Conservation (phyloP, 2,888 invertebrate genomes). For the Ctena decussata region DNA sequence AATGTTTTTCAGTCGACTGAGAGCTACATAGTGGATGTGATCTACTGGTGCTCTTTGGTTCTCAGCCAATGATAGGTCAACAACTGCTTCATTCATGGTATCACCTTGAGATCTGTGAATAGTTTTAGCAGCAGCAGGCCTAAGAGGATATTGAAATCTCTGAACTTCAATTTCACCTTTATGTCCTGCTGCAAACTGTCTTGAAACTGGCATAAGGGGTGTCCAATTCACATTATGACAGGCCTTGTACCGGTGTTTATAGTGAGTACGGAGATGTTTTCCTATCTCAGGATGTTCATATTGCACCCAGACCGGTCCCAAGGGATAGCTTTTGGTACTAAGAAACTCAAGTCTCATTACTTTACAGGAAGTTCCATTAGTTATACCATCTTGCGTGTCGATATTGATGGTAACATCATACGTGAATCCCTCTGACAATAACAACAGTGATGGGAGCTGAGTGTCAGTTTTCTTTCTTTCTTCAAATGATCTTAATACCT, state of each 20-base stretch:
- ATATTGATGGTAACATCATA: slow-evolving; percentile 38
- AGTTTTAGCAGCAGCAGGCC: slow-evolving; percentile 41
- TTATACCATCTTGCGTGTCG: slow-evolving; percentile 33
- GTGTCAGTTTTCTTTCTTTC: neutral
- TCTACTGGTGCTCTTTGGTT: slow-evolving; percentile 6
- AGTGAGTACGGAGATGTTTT: neutral
- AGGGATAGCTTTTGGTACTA: neutral
- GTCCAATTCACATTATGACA: slow-evolving; percentile 4
- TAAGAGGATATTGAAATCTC: slow-evolving; percentile 46
- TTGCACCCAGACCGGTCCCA: neutral
- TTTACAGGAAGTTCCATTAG: neutral
- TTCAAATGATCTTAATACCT: neutral
- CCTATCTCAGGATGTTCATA: neutral
- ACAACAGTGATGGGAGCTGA: neutral
- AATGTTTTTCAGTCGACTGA: slow-evolving; percentile 27
- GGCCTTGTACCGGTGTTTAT: neutral
- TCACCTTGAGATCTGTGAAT: slow-evolving; percentile 54
- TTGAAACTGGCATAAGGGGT: slow-evolving; percentile 29
- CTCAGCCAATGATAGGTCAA: slow-evolving; percentile 21
- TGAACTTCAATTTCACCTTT: slow-evolving; percentile 33
- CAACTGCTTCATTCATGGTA: slow-evolving; percentile 29
- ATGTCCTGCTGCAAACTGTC: slow-evolving; percentile 46
- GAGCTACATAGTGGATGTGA: slow-evolving; percentile 58
- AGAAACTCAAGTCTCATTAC: neutral
- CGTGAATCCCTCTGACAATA: neutral